Evolutionary conservation across 2,113 vertebrate genomes (phyloP), one percentile per base, ranked within the genome.

Genomic region (Otocyon megalotis): DNA sequence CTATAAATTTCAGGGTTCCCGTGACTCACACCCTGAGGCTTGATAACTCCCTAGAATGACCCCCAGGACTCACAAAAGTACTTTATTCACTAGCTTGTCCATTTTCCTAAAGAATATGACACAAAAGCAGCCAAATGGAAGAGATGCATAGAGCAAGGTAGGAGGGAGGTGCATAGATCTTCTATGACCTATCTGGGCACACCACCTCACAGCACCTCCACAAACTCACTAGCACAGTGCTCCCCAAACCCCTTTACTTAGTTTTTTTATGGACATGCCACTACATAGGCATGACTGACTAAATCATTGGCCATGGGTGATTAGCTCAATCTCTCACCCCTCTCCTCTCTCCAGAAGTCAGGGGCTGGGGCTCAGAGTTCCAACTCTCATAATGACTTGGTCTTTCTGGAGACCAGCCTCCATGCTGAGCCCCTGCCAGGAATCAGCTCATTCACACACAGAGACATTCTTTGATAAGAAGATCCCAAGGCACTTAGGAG

Each of bases 151-250:
- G 0, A 54, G 32, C 37, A 35, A 50, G 8, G 30, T 9, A 17
- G 8, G 2, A 3, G 8, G 60, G 12, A 32, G 7, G 50, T 24
- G 43, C 8, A 0, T 5, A 1, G 56, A 11, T 37, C 35, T 58
- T 62, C 60, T 11, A 5, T 35, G 8, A 5, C 54, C 22, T 24
- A 24, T 60, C 32, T n/a, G 54, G 30, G 35, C 22, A 20, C 0
- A 1, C 50, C 12, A 3, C 37, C 58, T 53, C 30, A 30, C 56
- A 32, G 48, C 32, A 30, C 43, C 1, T 62, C 28, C 30, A 7
- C 8, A 4, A 48, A 72, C 58, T 28, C 87, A 48, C 12, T 43
- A 10, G 8, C 10, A 32, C 22, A 28, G 54, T 65, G 15, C 30
- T 84, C 22, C 77, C 58, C 3, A 13, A 71, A 50, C 9, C 5